phyloP scores from a whole-genome alignment of 2,797 vertebrate genomes.

The Enteromius mattozi region DNA sequence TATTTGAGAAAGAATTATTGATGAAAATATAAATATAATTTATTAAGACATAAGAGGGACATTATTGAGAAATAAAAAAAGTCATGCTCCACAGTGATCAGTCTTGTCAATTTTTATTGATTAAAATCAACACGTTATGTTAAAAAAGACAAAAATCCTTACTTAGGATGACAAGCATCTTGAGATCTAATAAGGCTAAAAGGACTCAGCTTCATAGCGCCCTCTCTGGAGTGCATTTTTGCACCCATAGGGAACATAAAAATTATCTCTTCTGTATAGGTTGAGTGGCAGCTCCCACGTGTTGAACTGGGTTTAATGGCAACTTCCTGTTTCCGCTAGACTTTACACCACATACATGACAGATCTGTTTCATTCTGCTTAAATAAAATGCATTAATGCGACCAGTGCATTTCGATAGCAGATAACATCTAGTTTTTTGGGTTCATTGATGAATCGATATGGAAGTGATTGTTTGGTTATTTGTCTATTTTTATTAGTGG shows the following conservation, averaged over 20 bases:
- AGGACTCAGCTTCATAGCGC: background rate
- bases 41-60: background rate
- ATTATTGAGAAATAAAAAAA: background rate
- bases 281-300: background rate
- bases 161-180: background rate
- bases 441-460: background rate
- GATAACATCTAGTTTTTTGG: background rate
- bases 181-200: background rate
- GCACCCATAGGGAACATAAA: background rate
- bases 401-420: background rate
- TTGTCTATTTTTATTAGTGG: background rate
- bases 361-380: background rate
- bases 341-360: background rate
- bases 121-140: background rate
- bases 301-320: too few species aligned
- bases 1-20: background rate
- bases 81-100: background rate
- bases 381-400: background rate
- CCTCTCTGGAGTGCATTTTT: background rate
- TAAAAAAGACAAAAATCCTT: background rate
- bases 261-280: background rate
- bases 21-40: background rate
- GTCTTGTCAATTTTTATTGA: background rate
- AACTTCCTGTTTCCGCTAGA: background rate
- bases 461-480: background rate